Evolutionary conservation across 2,113 vertebrate genomes (phyloP).

Genomic region (Panthera leo): DNA sequence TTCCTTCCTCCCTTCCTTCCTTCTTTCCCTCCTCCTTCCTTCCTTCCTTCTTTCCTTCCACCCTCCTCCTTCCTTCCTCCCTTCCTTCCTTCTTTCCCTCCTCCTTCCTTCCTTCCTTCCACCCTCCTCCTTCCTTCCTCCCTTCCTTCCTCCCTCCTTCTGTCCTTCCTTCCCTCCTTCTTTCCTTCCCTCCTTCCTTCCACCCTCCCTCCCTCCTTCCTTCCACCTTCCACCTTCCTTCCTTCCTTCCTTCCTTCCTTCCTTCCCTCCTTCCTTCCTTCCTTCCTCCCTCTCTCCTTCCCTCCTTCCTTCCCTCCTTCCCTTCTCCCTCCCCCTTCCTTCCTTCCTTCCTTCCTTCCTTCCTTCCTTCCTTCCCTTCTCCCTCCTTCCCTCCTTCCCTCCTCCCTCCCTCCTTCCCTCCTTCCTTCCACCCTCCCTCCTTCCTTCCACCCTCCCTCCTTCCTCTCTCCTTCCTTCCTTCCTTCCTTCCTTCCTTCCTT

Average conservation of each 20-base stretch:
- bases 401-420: background rate
- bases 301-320: background rate
- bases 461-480: background rate
- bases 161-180: background rate
- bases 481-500: too few relatives aligned
- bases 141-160: fast-evolving
- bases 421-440: background rate
- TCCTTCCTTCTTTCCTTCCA: too few relatives aligned
- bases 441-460: background rate
- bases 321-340: too few relatives aligned
- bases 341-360: too few relatives aligned
- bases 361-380: background rate
- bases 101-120: background rate
- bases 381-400: too few relatives aligned
- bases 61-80: fast-evolving
- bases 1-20: fast-evolving
- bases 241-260: fast-evolving
- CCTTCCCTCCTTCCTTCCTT: background rate
- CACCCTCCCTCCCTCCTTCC: background rate
- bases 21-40: background rate
- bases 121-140: background rate
- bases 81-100: too few relatives aligned
- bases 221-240: background rate
- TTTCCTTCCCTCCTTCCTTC: background rate
- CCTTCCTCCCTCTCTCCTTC: background rate